Evolutionary conservation across 2,888 invertebrate genomes (phyloP), one percentile per base, ranked within the genome.

Genomic region (Protophormia terraenovae): DNA sequence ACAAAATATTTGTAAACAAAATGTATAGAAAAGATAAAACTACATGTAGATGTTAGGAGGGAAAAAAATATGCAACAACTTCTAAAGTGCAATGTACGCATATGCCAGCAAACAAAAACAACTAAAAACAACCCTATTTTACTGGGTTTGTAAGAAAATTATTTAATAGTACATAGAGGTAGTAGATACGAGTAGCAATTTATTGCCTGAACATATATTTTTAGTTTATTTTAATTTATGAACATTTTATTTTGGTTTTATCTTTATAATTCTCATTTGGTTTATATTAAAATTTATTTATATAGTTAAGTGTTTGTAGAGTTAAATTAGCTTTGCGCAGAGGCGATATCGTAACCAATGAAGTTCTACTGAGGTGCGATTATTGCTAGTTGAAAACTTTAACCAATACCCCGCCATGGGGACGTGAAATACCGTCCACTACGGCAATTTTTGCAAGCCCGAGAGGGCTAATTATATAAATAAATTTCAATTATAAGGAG

Each of bases 341-440:
- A 94, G 96, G 96, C 96, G 95, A 95, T 96, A 96, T 96, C 96
- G 96, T 97, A 97, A 96, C 96, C 96, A 94, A 96, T 96, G 96
- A 97, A 95, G 96, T 96, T 94, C 93, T 95, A 95, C 96, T 95
- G 96, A 96, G 96, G 95, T 96, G 96, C 95, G 95, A 96, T 96
- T 96, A 96, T 97, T 97, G 96, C 96, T 96, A 96, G 96, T 96
- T 96, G 96, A 96, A 96, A 96, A 96, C 96, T 96, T 96, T 96
- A 95, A 96, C 96, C 96, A 97, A 96, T 96, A 96, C 96, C 96
- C 96, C 96, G 96, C 96, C 96, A 93, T 94, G 96, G 94, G 95
- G 95, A 95, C 95, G 95, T 96, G 96, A 95, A 96, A 96, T 95
- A 96, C 94, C 95, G 95, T 95, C 95, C 95, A 94, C 95, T 94